These are phyloP conservation scores for Drosophila baimaii DNA, from an alignment of 1,140 invertebrate species.

Conservation along the genomic window DNA sequence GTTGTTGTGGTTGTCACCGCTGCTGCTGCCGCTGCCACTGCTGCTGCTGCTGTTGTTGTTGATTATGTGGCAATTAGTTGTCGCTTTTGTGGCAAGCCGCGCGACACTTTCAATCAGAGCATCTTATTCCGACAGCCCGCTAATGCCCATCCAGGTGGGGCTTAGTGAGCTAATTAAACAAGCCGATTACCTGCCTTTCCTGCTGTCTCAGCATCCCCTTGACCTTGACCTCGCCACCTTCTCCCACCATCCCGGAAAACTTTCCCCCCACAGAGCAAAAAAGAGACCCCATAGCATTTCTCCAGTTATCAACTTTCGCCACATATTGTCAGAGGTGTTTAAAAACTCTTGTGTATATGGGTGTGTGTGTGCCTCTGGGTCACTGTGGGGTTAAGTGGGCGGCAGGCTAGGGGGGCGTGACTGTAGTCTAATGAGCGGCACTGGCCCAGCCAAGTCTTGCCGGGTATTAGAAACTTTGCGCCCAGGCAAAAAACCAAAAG, in stretches of 20 bases:
- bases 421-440: conserved; percentile 55
- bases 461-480: conserved; percentile 59
- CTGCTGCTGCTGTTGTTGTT: conserved; percentile 43
- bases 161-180: conserved; percentile 74
- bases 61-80: conserved; percentile 81
- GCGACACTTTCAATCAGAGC: conserved; percentile 57
- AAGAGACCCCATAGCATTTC: conserved; percentile 30
- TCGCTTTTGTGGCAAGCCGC: conserved; percentile 73
- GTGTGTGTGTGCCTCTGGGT: conserved; percentile 9
- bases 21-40: neutral
- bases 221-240: conserved; percentile 55
- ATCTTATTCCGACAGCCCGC: conserved; percentile 58
- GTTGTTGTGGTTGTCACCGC: conserved; percentile 44
- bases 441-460: conserved; percentile 31
- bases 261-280: conserved; percentile 6
- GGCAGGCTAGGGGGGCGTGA: conserved; percentile 1
- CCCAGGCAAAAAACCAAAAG: conserved; percentile 51
- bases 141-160: conserved; percentile 56
- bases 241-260: conserved; percentile 1
- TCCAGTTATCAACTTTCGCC: conserved; percentile 50
- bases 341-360: conserved; percentile 6
- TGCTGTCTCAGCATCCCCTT: conserved; percentile 31
- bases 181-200: conserved; percentile 61
- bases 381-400: conserved; percentile 33
- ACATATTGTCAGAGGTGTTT: conserved; percentile 50